Evolutionary conservation across 2,113 vertebrate genomes (phyloP).

Genomic region (Nestor notabilis): DNA sequence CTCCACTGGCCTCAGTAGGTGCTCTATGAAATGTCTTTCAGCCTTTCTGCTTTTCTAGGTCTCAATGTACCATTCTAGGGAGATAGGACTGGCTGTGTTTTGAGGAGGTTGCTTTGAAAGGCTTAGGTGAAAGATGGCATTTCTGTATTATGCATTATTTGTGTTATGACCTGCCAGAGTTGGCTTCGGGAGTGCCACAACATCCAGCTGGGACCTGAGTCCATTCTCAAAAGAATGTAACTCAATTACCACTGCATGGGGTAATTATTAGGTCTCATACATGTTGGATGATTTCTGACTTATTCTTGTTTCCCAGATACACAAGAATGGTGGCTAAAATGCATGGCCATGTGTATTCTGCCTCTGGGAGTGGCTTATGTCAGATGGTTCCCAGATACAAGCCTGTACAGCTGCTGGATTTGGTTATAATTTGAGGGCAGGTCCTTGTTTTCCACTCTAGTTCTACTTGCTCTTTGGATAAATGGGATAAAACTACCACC

Average conservation of each 20-base stretch:
- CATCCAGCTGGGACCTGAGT: background rate
- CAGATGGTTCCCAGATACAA: background rate
- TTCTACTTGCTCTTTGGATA: background rate
- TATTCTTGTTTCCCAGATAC: background rate
- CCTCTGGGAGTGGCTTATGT: background rate
- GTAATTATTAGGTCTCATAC: background rate
- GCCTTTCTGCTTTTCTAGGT: background rate
- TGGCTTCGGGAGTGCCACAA: background rate
- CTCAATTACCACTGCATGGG: background rate
- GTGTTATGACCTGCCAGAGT: background rate
- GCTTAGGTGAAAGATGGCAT: background rate
- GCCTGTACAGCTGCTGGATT: background rate
- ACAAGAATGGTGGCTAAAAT: too few relatives aligned
- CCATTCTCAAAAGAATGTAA: background rate
- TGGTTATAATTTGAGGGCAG: background rate
- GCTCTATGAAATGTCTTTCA: background rate
- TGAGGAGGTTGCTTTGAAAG: background rate
- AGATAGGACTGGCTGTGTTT: background rate
- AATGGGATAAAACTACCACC: background rate
- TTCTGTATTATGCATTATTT: background rate
- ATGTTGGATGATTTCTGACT: rapidly evolving
- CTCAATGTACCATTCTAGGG: background rate
- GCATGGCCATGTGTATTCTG: background rate
- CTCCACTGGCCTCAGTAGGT: background rate
- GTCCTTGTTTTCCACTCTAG: background rate